A percentile compares a stretch with the other conserved stretches of the same genome.
These are phyloP conservation scores for Protobothrops flavoviridis DNA, from an alignment of 2,113 vertebrate species.

Conservation along the genomic window DNA sequence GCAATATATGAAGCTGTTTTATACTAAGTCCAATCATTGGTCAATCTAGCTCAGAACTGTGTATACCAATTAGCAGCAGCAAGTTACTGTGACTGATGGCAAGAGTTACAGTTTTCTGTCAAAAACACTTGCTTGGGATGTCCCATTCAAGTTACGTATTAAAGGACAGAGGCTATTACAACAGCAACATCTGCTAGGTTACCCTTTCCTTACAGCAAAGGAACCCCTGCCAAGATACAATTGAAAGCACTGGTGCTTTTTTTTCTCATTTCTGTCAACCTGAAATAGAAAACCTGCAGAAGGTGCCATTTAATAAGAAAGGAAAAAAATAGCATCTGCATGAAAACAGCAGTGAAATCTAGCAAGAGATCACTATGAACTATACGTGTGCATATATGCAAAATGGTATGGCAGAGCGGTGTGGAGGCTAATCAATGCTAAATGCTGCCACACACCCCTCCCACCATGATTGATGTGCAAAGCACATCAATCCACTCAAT, in stretches of 20 bases:
- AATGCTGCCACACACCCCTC: constrained; percentile 6
- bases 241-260: constrained; percentile 6
- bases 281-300: constrained; percentile 29
- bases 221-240: constrained; percentile 4
- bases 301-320: constrained; percentile 33
- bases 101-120: not conserved
- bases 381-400: constrained; percentile 2
- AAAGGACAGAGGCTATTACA: not conserved
- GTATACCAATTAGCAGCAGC: not conserved
- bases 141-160: not conserved
- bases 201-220: not conserved
- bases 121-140: not conserved
- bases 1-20: not conserved
- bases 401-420: constrained; percentile 4
- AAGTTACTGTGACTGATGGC: not conserved
- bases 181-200: not conserved
- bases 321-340: not conserved
- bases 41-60: not conserved
- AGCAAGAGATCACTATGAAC: not conserved
- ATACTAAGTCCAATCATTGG: not conserved
- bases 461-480: not conserved
- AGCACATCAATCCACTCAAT: constrained; percentile 40
- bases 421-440: constrained; percentile 25
- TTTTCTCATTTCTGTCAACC: not conserved
- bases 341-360: constrained; percentile 1